phyloP scores from a whole-genome alignment of 2,888 invertebrate species.

The Holacanthella duospinosa region DNA sequence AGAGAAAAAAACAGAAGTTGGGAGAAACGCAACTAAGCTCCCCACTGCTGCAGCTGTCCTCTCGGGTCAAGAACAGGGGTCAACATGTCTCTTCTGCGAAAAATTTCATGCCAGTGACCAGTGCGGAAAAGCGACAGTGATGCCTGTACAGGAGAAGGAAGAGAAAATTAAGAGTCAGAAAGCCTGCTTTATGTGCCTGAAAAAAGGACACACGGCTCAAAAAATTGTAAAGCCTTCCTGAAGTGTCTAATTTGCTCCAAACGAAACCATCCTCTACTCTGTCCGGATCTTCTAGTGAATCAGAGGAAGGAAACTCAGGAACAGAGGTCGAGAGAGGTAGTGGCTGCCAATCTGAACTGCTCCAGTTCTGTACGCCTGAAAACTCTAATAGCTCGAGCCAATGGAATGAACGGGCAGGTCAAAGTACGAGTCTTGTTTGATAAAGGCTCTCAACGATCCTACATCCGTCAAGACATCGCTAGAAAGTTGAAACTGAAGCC shows the following conservation, averaged over 20 bases:
- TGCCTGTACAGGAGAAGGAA: background rate
- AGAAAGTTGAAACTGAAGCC: conserved; percentile 23
- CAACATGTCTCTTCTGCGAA: conserved; percentile 11
- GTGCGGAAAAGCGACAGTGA: background rate
- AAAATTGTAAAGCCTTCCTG: background rate
- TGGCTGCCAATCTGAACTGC: too few relatives aligned
- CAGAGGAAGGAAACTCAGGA: too few relatives aligned
- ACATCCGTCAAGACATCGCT: conserved; percentile 19
- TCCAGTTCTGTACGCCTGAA: too few relatives aligned
- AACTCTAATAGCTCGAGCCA: too few relatives aligned
- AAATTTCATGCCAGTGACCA: conserved; percentile 7
- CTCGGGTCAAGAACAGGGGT: too few relatives aligned
- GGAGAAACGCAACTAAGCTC: background rate
- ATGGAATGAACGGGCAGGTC: too few relatives aligned
- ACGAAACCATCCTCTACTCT: background rate
- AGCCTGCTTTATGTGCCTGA: background rate
- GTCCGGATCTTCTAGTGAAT: background rate
- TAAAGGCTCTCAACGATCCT: background rate
- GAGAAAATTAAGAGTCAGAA: background rate
- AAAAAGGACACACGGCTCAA: background rate
- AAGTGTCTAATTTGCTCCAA: background rate
- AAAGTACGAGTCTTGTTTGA: background rate
- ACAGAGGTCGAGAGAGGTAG: too few relatives aligned
- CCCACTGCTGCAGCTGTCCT: conserved; percentile 10
- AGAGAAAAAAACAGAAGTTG: background rate